phyloP scores from a whole-genome alignment of 2,888 invertebrate genomes.

The Tigriopus californicus region DNA sequence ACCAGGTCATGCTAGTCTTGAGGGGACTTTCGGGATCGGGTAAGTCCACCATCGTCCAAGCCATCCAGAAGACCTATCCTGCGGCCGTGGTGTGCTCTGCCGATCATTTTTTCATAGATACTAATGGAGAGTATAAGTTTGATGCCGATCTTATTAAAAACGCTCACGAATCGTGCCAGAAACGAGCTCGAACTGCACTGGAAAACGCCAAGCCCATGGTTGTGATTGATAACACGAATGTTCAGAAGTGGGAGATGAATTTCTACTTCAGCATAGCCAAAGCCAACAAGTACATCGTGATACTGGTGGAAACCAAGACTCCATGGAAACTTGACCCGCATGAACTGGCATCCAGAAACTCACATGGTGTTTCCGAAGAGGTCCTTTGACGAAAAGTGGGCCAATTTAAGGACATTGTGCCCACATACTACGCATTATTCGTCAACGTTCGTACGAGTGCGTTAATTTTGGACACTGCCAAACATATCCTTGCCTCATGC shows the following conservation, averaged over 20 bases:
- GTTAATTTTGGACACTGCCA: not conserved
- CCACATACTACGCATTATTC: conserved; percentile 3
- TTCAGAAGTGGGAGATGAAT: conserved; percentile 7
- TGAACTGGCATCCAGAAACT: not conserved
- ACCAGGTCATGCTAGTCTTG: not conserved
- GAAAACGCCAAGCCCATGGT: not conserved
- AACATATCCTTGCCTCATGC: not conserved
- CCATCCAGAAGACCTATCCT: not conserved
- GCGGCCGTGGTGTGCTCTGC: not conserved
- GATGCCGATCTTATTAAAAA: not conserved
- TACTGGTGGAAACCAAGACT: conserved; percentile 1
- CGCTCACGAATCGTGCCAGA: conserved; percentile 6
- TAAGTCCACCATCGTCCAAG: not conserved
- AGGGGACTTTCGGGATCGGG: conserved; percentile 5
- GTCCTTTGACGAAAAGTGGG: not conserved
- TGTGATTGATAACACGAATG: conserved; percentile 2
- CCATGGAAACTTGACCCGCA: conserved; percentile 2
- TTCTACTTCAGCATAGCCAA: not conserved
- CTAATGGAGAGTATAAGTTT: not conserved
- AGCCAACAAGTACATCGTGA: not conserved
- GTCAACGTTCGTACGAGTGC: not conserved
- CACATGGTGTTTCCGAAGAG: not conserved
- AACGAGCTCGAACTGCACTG: not conserved
- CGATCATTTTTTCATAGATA: conserved; percentile 8
- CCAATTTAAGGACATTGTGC: not conserved